Evolutionary conservation across 1,140 invertebrate genomes (phyloP).

Genomic region (Leptopilina clavipes): DNA sequence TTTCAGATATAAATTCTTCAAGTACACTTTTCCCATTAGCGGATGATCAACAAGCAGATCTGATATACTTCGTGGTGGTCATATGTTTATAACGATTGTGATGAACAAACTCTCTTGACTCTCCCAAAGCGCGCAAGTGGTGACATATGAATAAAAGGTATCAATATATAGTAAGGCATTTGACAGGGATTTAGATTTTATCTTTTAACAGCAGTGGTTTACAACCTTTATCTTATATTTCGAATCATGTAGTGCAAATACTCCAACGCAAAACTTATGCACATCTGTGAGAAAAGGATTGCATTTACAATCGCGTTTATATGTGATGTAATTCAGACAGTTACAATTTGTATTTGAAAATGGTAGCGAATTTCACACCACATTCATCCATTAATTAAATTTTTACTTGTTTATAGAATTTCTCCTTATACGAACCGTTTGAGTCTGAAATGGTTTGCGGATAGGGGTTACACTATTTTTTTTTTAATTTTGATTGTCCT

Average conservation of each 20-base stretch:
- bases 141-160: conserved; percentile 68
- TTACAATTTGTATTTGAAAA: too few species aligned
- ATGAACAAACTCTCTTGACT: conserved; percentile 40
- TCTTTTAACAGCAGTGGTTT: conserved; percentile 66
- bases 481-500: too few species aligned
- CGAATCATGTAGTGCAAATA: conserved; percentile 41
- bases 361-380: too few species aligned
- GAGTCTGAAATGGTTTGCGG: too few species aligned
- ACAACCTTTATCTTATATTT: conserved; percentile 63
- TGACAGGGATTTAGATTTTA: conserved; percentile 71
- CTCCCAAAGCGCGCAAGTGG: conserved; percentile 59
- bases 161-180: conserved; percentile 64
- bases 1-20: conserved; percentile 30
- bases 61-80: conserved; percentile 38
- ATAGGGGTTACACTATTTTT: too few species aligned
- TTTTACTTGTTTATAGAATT: too few species aligned
- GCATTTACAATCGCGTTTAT: too few species aligned
- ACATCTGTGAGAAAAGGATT: too few species aligned
- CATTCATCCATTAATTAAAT: too few species aligned
- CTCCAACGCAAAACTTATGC: not conserved
- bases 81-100: conserved; percentile 28
- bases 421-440: too few species aligned
- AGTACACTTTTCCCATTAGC: conserved; percentile 34
- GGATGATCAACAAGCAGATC: conserved; percentile 54
- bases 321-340: too few species aligned